Evolutionary conservation across 2,888 invertebrate genomes (phyloP), one percentile per base, ranked within the genome.

Genomic region (Miltochrista miniata): DNA sequence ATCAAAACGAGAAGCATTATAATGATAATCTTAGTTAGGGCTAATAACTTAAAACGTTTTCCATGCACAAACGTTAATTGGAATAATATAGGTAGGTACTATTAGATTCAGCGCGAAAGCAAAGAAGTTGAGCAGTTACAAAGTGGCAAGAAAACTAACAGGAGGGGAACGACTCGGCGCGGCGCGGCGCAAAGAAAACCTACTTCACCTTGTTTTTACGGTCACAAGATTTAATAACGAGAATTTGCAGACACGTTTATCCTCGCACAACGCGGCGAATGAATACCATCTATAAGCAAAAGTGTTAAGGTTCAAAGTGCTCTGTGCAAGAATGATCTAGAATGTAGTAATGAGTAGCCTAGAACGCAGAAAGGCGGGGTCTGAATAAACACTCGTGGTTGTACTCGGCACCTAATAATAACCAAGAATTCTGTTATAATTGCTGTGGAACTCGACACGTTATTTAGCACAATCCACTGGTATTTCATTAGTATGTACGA

Each of bases 201-300:
- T 67, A 57, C 60, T 67, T 67, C 61, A 63, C 68, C 64, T 64
- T 64, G 64, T 67, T 67, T 64, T 64, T 64, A 67, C 68, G 67
- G 64, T 64, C 68, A 65, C 64, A 45, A 64, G 64, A 67, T 63
- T 64, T 63, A 64, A 64, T 67, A 67, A 67, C 68, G 64, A 67
- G 53, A 67, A 64, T 64, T 64, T 64, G 48, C 57, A 55, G 60
- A 60, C 53, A 48, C 45, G 48, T 54, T 66, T 62, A 59, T 59
- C 62, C 51, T 49, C 46, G 18, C 31, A 30, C 37, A 15, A n/a
- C 41, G n/a, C 33, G 29, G 13, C 46, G 15, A 45, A 39, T 36
- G 48, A 53, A 62, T 51, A 62, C 39, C 44, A 54, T 58, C 49
- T 50, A 14, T 55, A 38, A 15, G 31, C 12, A 33, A 30, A 43